These are phyloP conservation scores for Ptiloglossa arizonensis DNA, from an alignment of 1,140 invertebrate genomes.

Conservation along the genomic window DNA sequence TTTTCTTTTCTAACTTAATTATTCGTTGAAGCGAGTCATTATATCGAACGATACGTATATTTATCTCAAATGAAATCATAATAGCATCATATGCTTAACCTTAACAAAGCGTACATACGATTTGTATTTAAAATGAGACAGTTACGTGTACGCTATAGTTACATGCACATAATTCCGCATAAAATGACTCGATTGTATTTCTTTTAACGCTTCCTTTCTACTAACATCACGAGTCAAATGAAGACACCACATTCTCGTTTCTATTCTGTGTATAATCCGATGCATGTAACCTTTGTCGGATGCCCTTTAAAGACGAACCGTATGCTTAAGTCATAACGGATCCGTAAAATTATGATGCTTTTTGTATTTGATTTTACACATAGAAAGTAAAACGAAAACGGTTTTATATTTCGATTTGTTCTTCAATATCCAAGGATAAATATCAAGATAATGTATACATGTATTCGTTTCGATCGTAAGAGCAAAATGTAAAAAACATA, in stretches of 20 bases:
- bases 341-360: not conserved
- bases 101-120: not conserved
- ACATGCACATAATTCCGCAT: not conserved
- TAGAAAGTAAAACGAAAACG: too few species aligned
- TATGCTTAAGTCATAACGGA: slow-evolving; percentile 7
- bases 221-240: not conserved
- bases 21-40: not conserved
- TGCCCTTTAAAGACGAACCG: slow-evolving; percentile 36
- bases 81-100: not conserved
- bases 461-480: too few species aligned
- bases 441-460: too few species aligned
- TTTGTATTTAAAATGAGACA: not conserved
- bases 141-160: not conserved
- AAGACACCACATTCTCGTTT: slow-evolving; percentile 32
- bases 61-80: slow-evolving; percentile 6
- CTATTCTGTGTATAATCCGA: not conserved
- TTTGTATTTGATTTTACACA: not conserved
- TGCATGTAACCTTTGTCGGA: slow-evolving; percentile 13
- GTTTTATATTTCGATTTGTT: too few species aligned
- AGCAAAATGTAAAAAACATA: too few species aligned
- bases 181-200: not conserved
- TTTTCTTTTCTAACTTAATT: not conserved
- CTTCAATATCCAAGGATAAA: too few species aligned
- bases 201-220: not conserved
- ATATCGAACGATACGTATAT: not conserved